A percentile compares a stretch with the other conserved stretches of the same genome.
phyloP scores from a whole-genome alignment of 2,888 invertebrate species.

The Thalpophila matura region DNA sequence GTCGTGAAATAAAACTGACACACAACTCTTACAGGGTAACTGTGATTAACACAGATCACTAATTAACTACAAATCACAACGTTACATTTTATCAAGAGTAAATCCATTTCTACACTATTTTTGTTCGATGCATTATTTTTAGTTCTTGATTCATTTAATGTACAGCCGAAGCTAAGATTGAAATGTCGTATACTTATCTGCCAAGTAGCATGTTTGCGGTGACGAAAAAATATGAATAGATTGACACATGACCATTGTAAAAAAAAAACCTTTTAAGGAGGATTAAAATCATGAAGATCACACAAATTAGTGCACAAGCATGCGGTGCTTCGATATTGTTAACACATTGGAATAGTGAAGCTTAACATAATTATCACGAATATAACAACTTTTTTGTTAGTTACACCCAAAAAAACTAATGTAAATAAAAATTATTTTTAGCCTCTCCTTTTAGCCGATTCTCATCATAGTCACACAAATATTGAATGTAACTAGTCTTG shows the following conservation, averaged over 20 bases:
- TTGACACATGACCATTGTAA: slow-evolving; percentile 11
- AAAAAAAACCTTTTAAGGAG: slow-evolving; percentile 11
- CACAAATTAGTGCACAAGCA: slow-evolving; percentile 74
- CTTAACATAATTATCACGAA: slow-evolving; percentile 13
- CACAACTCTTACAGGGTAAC: slow-evolving; percentile 86
- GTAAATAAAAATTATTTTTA: slow-evolving; percentile 23
- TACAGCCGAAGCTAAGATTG: slow-evolving; percentile 1
- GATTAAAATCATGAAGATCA: slow-evolving; percentile 75
- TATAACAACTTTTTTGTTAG: slow-evolving; percentile 50
- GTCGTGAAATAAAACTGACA: slow-evolving; percentile 53
- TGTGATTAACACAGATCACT: slow-evolving; percentile 66
- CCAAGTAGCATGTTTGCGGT: slow-evolving; percentile 17
- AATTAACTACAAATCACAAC: slow-evolving; percentile 31
- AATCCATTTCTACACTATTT: slow-evolving; percentile 8
- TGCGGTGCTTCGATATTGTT: slow-evolving; percentile 65
- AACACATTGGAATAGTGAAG: slow-evolving; percentile 46
- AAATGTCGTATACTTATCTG: slow-evolving; percentile 5
- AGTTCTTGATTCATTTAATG: too few relatives aligned
- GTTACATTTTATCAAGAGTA: slow-evolving; percentile 14
- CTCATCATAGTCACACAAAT: slow-evolving; percentile 29
- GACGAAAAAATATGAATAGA: neutral
- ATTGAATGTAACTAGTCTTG: slow-evolving; percentile 42
- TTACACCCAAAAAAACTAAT: slow-evolving; percentile 36
- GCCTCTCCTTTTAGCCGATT: slow-evolving; percentile 28
- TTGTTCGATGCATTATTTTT: neutral